These are phyloP conservation scores for Odontocolon sp. DNA, from an alignment of 2,888 invertebrate genomes.

Conservation along the genomic window DNA sequence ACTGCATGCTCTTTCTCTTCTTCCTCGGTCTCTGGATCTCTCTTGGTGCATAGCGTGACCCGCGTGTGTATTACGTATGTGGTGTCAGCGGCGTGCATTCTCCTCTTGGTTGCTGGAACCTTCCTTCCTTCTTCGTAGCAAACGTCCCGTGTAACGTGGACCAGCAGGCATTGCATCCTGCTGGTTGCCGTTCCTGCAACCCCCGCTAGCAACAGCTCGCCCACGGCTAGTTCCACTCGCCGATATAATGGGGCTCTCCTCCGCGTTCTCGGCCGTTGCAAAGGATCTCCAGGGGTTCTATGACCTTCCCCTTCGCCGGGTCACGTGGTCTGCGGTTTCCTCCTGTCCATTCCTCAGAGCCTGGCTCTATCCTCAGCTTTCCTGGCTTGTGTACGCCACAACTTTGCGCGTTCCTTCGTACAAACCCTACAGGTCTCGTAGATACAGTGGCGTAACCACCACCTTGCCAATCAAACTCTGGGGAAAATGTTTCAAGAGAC, in stretches of 20 bases:
- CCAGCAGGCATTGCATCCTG: constrained; percentile 66
- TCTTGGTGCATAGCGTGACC: constrained; percentile 61
- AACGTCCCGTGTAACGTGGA: constrained; percentile 67
- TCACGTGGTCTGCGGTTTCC: constrained; percentile 57
- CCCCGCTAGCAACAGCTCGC: constrained; percentile 38
- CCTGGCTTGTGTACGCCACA: not conserved
- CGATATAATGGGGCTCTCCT: constrained; percentile 74
- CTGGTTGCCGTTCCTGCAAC: constrained; percentile 43
- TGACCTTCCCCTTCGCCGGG: constrained; percentile 62
- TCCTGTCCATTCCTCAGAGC: constrained; percentile 31
- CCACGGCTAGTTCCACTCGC: constrained; percentile 38
- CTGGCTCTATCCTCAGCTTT: constrained; percentile 32
- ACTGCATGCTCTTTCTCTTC: constrained; percentile 1
- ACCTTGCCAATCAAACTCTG: not conserved
- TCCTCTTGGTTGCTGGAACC: constrained; percentile 34
- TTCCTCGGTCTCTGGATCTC: constrained; percentile 12
- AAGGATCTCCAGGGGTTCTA: constrained; percentile 70
- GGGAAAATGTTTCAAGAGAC: not conserved
- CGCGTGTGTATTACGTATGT: constrained; percentile 66
- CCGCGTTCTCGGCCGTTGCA: too few species aligned
- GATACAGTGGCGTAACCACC: constrained; percentile 24
- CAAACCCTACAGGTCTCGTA: not conserved
- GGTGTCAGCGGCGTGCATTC: constrained; percentile 63
- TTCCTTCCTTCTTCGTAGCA: constrained; percentile 61
- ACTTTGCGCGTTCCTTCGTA: constrained; percentile 3